Evolutionary conservation across 2,888 invertebrate genomes (phyloP).

Genomic region (Nemapogon koenigi): DNA sequence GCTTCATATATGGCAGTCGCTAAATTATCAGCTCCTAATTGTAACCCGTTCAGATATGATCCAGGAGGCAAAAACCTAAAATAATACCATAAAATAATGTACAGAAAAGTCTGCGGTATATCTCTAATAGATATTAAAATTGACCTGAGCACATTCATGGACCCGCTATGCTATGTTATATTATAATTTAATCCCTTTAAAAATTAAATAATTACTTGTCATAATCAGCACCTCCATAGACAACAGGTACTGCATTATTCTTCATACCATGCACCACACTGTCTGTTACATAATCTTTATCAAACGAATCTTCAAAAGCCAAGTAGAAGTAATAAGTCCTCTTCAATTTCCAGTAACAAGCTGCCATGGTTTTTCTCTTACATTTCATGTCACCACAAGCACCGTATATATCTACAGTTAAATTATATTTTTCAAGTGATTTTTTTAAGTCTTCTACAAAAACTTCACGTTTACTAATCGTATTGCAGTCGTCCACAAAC

Average conservation of each 20-base stretch:
- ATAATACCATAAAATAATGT: slow-evolving; percentile 14
- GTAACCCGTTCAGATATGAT: slow-evolving; percentile 34
- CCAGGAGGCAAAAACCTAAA: slow-evolving; percentile 31
- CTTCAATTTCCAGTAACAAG: slow-evolving; percentile 42
- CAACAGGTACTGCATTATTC: slow-evolving; percentile 69
- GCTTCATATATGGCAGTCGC: slow-evolving; percentile 29
- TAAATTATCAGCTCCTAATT: slow-evolving; percentile 22
- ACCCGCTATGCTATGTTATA: no score
- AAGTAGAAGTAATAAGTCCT: slow-evolving; percentile 74
- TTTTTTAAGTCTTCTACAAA: slow-evolving; percentile 37
- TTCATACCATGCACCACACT: slow-evolving; percentile 61
- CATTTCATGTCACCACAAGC: slow-evolving; percentile 47
- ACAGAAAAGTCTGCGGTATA: no score
- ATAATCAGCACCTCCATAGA: slow-evolving; percentile 71
- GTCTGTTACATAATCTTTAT: slow-evolving; percentile 44
- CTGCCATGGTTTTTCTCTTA: slow-evolving; percentile 27
- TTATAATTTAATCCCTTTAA: no score
- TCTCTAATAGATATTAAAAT: no score
- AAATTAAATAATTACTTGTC: slow-evolving; percentile 48
- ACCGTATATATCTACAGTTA: slow-evolving; percentile 59
- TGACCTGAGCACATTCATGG: no score
- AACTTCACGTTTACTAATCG: slow-evolving; percentile 31
- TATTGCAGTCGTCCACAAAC: slow-evolving; percentile 38
- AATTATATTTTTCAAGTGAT: slow-evolving; percentile 39
- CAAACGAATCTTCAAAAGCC: slow-evolving; percentile 74